A percentile compares a stretch with the other conserved stretches of the same genome.
These are phyloP conservation scores for Telmatherina bonti DNA, from an alignment of 2,797 vertebrate species.

Conservation along the genomic window DNA sequence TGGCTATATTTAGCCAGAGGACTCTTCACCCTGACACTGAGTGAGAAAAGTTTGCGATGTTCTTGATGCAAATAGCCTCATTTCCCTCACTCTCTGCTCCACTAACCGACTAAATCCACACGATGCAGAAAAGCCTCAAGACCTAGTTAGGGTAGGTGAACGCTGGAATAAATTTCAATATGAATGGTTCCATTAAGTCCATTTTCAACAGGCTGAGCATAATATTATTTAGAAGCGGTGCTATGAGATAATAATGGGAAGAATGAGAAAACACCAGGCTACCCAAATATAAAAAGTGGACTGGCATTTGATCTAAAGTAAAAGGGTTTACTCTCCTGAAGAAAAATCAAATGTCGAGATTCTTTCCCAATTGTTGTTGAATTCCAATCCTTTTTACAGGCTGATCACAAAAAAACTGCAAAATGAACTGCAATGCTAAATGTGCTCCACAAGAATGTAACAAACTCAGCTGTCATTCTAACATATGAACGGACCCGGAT, in stretches of 20 bases:
- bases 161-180: conserved; percentile 69
- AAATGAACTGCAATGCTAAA: neutral
- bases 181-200: conserved; percentile 67
- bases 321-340: conserved; percentile 43
- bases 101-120: conserved; percentile 75
- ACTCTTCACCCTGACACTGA: conserved; percentile 62
- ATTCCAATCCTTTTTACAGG: conserved; percentile 2
- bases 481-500: neutral
- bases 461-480: neutral
- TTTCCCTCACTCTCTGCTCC: conserved; percentile 72
- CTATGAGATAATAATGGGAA: conserved; percentile 52
- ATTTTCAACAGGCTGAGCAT: conserved; percentile 68
- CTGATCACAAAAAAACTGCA: conserved; percentile 9
- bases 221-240: conserved; percentile 64
- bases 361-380: conserved; percentile 29
- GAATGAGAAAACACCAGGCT: conserved; percentile 28
- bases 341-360: conserved; percentile 43
- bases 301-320: conserved; percentile 45
- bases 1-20: conserved; percentile 67
- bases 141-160: conserved; percentile 70
- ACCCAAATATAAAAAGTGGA: conserved; percentile 40
- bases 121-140: conserved; percentile 63
- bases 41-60: conserved; percentile 51
- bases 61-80: conserved; percentile 76
- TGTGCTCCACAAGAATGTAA: neutral